Percentiles rank a stretch among this genome's conserved stretches.
Conservation (phyloP, 2,113 vertebrate species). For the Balaeniceps rex region DNA sequence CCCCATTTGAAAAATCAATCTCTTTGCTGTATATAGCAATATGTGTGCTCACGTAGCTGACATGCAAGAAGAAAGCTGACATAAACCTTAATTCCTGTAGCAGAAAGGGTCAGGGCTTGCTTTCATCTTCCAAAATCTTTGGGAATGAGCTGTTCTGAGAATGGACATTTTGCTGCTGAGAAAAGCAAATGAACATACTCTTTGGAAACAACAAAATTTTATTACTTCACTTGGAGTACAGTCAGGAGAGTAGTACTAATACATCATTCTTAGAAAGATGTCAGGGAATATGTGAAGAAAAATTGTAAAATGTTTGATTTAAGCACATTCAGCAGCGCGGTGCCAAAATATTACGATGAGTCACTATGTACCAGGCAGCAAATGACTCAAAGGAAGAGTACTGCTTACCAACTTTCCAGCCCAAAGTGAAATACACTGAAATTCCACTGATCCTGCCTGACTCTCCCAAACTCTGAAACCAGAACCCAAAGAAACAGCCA, state of each 20-base stretch:
- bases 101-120: background rate
- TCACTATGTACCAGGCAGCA: background rate
- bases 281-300: background rate
- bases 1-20: background rate
- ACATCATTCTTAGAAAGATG: background rate
- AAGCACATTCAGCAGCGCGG: background rate
- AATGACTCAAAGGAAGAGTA: background rate
- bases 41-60: background rate
- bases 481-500: background rate
- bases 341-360: background rate
- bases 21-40: background rate
- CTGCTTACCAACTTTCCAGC: background rate
- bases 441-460: background rate
- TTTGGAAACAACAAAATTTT: background rate
- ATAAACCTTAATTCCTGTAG: background rate
- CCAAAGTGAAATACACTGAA: background rate
- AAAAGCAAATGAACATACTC: background rate
- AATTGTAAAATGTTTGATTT: background rate
- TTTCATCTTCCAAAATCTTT: background rate
- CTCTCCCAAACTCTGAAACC: background rate
- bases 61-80: background rate
- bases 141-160: background rate
- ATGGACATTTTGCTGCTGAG: background rate
- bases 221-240: conserved; percentile 23
- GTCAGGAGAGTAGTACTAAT: background rate